These are phyloP conservation scores for Spodoptera littoralis DNA, from an alignment of 2,888 invertebrate species.

Conservation along the genomic window DNA sequence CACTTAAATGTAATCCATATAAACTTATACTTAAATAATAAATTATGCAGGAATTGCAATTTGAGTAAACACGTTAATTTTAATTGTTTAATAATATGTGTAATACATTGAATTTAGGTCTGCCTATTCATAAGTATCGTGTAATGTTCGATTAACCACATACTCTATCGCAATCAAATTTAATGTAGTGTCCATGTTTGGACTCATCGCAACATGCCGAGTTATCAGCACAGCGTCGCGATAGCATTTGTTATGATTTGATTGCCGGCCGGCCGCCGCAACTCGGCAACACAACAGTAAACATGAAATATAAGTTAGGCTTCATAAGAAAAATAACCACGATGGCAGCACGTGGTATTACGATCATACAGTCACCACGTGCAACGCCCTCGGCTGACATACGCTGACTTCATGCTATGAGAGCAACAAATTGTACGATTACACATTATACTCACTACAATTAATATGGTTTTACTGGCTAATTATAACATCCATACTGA, in stretches of 20 bases:
- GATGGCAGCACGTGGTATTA: slow-evolving; percentile 68
- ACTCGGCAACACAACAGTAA: slow-evolving; percentile 58
- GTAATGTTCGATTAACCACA: slow-evolving; percentile 26
- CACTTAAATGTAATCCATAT: no score
- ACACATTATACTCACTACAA: slow-evolving; percentile 19
- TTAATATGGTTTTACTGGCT: slow-evolving; percentile 22
- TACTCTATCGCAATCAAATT: slow-evolving; percentile 35
- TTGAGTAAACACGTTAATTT: no score
- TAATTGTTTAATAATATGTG: no score
- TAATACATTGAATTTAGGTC: slow-evolving; percentile 3
- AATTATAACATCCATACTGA: slow-evolving; percentile 26
- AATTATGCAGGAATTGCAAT: no score
- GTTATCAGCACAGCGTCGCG: slow-evolving; percentile 57
- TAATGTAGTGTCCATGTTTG: slow-evolving; percentile 39
- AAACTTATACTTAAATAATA: no score
- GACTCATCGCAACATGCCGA: slow-evolving; percentile 45
- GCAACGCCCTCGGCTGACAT: slow-evolving; percentile 46
- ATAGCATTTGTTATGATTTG: slow-evolving; percentile 59
- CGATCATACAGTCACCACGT: slow-evolving; percentile 70
- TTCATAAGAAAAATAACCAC: slow-evolving; percentile 67
- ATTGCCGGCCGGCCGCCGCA: slow-evolving; percentile 58
- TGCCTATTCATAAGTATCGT: slow-evolving; percentile 4
- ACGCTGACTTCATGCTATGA: slow-evolving; percentile 45
- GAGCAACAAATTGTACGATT: slow-evolving; percentile 41
- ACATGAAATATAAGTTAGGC: slow-evolving; percentile 54